phyloP scores from a whole-genome alignment of 2,888 invertebrate genomes.

The Formica aserva region DNA sequence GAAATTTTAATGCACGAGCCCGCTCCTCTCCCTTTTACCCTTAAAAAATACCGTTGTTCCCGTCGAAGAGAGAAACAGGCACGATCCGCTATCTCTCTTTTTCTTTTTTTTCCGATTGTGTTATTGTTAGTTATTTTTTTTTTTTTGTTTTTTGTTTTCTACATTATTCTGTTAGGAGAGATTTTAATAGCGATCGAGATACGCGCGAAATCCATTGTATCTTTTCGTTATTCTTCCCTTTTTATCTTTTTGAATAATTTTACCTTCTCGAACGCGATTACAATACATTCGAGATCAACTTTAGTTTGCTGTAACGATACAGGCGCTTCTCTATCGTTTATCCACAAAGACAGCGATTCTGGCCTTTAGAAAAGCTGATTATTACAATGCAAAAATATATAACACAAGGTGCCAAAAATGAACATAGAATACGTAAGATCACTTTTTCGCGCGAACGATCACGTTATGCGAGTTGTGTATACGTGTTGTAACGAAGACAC shows the following conservation, averaged over 20 bases:
- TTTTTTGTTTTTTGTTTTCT: neutral
- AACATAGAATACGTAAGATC: slow-evolving; percentile 40
- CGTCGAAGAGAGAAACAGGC: neutral
- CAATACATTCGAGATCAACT: neutral
- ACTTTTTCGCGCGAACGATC: neutral
- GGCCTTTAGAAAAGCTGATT: neutral
- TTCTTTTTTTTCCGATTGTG: neutral
- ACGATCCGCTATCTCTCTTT: neutral
- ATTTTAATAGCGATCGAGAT: neutral
- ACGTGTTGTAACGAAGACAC: neutral
- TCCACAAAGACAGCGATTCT: neutral
- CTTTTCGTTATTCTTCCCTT: neutral
- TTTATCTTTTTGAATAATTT: neutral
- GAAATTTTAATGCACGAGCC: slow-evolving; percentile 13
- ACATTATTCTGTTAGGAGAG: neutral
- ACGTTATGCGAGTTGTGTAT: neutral
- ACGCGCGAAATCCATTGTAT: neutral
- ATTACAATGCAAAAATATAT: slow-evolving; percentile 15
- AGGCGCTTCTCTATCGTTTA: neutral
- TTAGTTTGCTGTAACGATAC: neutral
- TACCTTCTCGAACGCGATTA: neutral
- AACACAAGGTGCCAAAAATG: slow-evolving; percentile 48
- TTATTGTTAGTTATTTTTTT: neutral
- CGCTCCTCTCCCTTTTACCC: neutral
- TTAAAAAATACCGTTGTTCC: slow-evolving; percentile 16